Base-by-base conservation (phyloP, 2,888 invertebrate species). In the Callyntrura sp. region DNA sequence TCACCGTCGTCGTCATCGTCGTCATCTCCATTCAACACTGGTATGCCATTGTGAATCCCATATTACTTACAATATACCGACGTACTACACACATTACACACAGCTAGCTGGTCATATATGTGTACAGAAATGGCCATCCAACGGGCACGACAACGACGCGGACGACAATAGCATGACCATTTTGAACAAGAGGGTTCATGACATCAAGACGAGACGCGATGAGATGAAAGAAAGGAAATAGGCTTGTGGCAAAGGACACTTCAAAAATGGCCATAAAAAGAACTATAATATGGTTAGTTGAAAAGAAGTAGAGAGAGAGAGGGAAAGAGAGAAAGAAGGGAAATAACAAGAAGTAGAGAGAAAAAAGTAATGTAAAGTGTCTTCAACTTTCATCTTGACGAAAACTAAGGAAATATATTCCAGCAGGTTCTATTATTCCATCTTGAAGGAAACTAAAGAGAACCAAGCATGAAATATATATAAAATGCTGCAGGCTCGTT, bases 181-280 rank as follows among this genome's bases (percentile, higher is more conserved):
- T 76, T 73, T 76, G 20, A 84, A 84, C 68, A 62, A 76, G 82
- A 83, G 81, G 78, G 90, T 90, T 90, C 90, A 90, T 70, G 85
- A 81, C 90, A 90, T 85, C 70, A 85, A 68, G 68, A 85, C 57
- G 84, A 65, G 35, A 78, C 60, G 62, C 55, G 85, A 86, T 73
- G 70, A 82, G 28, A 88, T 88, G 89, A 89, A 84, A 88, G 89
- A 89, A 88, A 85, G 90, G 85, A 90, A 90, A 90, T 85, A 90
- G 85, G 90, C 90, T 90, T 90, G 90, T 85, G 90, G 90, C 90
- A 90, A 90, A 90, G 90, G 90, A 90, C 90, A 90, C 90, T 90
- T 90, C 85, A 90, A 85, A 89, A 90, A 85, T 51, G 73, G 79
- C 81, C 85, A 90, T 90, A 90, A 90, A 89, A 90, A 89, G 84